Conservation (phyloP, 23 tunicate species). For the Styela clava region DNA sequence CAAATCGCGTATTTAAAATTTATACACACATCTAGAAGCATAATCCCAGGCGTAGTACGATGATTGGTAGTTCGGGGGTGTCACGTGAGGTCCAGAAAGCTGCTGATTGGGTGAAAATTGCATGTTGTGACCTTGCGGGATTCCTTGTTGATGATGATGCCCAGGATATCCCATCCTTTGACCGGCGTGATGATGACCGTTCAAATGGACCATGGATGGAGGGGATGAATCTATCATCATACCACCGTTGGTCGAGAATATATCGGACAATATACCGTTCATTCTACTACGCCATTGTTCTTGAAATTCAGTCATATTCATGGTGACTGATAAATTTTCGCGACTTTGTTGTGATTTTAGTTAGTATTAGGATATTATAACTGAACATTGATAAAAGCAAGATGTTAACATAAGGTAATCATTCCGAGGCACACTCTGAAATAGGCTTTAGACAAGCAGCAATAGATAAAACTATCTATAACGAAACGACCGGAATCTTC, state of each 20-base stretch:
- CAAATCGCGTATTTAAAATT: neutral
- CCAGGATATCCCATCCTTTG: conserved; percentile 33
- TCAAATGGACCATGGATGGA: neutral
- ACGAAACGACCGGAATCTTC: no score
- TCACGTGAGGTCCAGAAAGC: neutral
- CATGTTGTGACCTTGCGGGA: conserved; percentile 14
- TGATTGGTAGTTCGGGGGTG: conserved; percentile 22
- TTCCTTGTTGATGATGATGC: conserved; percentile 28
- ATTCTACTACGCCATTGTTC: conserved; percentile 71
- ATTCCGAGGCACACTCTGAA: no score
- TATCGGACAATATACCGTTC: conserved; percentile 70
- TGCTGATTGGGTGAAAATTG: conserved; percentile 1
- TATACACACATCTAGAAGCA: conserved; percentile 58
- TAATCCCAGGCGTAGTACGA: conserved; percentile 62
- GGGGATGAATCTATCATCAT: neutral
- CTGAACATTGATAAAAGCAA: no score
- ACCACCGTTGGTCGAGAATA: conserved; percentile 25
- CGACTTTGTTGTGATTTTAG: no score
- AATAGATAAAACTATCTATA: no score
- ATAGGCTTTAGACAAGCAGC: no score
- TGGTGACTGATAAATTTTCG: conserved; percentile 11
- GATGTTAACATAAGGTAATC: no score
- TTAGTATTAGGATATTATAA: no score
- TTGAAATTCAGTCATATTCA: conserved; percentile 82
- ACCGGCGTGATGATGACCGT: conserved; percentile 31